phyloP scores from a whole-genome alignment of 2,888 invertebrate genomes.

The Lasioglossum zephyrum region DNA sequence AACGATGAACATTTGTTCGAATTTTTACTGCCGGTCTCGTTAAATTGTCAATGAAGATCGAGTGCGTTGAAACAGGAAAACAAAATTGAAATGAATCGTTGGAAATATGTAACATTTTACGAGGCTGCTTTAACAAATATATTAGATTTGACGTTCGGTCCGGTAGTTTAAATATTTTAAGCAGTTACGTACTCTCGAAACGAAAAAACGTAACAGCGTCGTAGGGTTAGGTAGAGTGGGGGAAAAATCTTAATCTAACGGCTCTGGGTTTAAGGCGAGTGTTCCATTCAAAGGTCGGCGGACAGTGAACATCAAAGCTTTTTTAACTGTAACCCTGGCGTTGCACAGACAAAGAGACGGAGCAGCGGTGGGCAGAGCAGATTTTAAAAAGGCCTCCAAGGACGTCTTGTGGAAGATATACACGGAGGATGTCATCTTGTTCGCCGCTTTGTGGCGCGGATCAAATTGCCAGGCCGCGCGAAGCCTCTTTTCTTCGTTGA shows the following conservation, averaged over 20 bases:
- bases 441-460: constrained; percentile 59
- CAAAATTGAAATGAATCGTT: not conserved
- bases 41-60: not conserved
- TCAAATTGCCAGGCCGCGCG: constrained; percentile 59
- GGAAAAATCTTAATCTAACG: no score
- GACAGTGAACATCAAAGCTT: constrained; percentile 58
- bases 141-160: not conserved
- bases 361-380: not conserved
- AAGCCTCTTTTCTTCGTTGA: constrained; percentile 51
- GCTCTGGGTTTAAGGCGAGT: no score
- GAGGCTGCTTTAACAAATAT: not conserved
- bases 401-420: constrained; percentile 43
- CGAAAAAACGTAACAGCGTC: no score
- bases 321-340: constrained; percentile 43
- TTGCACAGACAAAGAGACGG: constrained; percentile 50
- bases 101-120: not conserved
- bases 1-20: not conserved
- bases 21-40: not conserved
- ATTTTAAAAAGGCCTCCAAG: constrained; percentile 51
- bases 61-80: not conserved
- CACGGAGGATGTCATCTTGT: constrained; percentile 47
- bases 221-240: no score
- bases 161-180: not conserved
- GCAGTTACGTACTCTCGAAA: no score
- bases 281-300: constrained; percentile 38